Conservation (phyloP, 1,140 invertebrate genomes). For the Eurosta solidaginis region DNA sequence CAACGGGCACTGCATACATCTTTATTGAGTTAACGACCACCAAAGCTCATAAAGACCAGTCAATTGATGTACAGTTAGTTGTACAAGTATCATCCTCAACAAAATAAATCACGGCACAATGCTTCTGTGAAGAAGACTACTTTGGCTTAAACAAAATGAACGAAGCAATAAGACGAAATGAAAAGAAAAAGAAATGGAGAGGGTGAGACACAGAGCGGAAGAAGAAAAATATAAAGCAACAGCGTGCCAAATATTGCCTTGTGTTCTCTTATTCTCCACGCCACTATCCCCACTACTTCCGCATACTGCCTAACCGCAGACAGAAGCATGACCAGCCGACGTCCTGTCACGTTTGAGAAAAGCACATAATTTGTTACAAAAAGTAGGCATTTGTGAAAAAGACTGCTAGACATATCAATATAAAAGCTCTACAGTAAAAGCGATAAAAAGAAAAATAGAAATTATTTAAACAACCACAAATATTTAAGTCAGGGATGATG, state of each 20-base stretch:
- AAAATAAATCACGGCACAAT: not conserved
- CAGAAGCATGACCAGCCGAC: constrained; percentile 5
- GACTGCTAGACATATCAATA: constrained; percentile 1
- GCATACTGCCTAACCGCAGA: not conserved
- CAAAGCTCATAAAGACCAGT: not conserved
- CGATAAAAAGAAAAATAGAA: not conserved
- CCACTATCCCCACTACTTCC: not conserved
- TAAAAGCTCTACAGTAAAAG: not conserved
- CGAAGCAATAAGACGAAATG: not conserved
- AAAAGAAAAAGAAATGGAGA: too few species aligned
- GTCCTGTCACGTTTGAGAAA: not conserved
- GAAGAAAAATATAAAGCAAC: not conserved
- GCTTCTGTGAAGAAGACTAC: not conserved
- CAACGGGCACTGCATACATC: not conserved
- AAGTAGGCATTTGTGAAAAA: not conserved
- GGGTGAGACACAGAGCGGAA: not conserved
- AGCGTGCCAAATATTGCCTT: not conserved
- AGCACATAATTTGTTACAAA: not conserved
- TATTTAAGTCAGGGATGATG: not conserved
- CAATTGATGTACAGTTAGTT: not conserved
- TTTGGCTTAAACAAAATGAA: not conserved
- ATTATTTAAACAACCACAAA: not conserved
- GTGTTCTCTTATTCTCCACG: not conserved
- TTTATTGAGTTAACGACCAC: not conserved
- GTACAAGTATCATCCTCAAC: not conserved